These are phyloP conservation scores for Clupea harengus DNA, from an alignment of 2,113 vertebrate species.

Conservation along the genomic window DNA sequence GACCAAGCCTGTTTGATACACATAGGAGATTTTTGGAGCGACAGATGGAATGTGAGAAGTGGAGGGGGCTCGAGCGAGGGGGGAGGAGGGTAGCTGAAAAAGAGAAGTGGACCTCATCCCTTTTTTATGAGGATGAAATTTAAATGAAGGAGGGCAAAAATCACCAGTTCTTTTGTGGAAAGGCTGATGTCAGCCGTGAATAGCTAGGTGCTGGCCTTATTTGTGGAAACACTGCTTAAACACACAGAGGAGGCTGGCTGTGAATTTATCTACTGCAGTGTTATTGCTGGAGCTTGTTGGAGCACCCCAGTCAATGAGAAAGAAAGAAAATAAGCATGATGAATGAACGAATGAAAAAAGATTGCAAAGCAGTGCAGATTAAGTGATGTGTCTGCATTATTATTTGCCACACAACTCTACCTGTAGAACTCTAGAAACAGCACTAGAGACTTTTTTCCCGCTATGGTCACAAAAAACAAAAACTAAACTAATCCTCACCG, in stretches of 20 bases:
- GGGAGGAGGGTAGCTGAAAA: conserved; percentile 8
- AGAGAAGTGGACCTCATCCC: neutral
- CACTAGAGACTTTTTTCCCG: neutral
- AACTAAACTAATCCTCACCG: neutral
- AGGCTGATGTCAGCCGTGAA: conserved; percentile 21
- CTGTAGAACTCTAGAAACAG: neutral
- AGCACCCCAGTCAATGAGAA: neutral
- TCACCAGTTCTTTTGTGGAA: neutral
- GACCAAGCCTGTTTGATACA: conserved; percentile 13
- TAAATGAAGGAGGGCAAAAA: conserved; percentile 41
- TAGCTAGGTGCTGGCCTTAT: conserved; percentile 25
- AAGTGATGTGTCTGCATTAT: neutral
- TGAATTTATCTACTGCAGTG: conserved; percentile 1
- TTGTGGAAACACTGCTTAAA: conserved; percentile 27
- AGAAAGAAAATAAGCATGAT: neutral
- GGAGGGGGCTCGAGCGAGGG: no score
- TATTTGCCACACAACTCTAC: neutral
- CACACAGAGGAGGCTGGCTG: neutral
- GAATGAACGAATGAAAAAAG: neutral
- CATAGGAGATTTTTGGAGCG: neutral
- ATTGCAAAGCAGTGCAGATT: neutral
- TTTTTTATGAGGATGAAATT: conserved; percentile 46
- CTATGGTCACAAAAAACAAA: neutral
- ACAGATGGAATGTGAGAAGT: no score
- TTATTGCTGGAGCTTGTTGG: neutral